phyloP scores from a whole-genome alignment of 1,140 invertebrate genomes.

The Varroa destructor region DNA sequence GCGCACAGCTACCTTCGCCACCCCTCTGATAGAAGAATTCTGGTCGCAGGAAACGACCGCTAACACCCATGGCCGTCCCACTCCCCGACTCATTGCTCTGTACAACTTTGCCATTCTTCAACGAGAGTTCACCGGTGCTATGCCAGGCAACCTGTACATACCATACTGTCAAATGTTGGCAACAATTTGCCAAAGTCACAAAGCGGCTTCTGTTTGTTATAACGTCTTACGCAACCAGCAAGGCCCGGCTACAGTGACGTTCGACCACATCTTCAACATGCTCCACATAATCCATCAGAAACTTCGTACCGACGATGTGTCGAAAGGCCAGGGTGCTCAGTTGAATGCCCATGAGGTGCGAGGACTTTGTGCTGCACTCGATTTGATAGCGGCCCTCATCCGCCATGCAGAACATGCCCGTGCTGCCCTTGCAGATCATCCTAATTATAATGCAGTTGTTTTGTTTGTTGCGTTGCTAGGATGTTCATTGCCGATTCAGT shows the following conservation, averaged over 20 bases:
- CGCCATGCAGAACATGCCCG: constrained; percentile 50
- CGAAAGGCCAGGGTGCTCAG: constrained; percentile 5
- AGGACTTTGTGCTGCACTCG: constrained; percentile 4
- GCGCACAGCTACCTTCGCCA: not conserved
- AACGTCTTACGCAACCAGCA: constrained; percentile 13
- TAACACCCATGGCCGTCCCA: not conserved
- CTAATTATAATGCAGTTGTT: constrained; percentile 63
- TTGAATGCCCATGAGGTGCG: not conserved
- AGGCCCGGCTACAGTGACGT: not conserved
- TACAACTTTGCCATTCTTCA: constrained; percentile 20
- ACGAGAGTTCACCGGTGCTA: not conserved
- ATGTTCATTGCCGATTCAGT: constrained; percentile 62
- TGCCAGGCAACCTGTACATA: constrained; percentile 3
- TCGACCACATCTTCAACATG: constrained; percentile 22
- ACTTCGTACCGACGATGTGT: constrained; percentile 11
- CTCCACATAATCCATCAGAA: constrained; percentile 24
- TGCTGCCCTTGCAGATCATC: constrained; percentile 63
- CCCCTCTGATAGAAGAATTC: constrained; percentile 7
- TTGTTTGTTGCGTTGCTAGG: constrained; percentile 64
- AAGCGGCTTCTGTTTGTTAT: not conserved
- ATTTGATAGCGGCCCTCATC: not conserved
- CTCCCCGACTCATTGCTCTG: constrained; percentile 2
- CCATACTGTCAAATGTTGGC: constrained; percentile 20
- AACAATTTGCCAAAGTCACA: constrained; percentile 3
- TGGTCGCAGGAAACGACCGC: constrained; percentile 8